Base-by-base conservation (phyloP, 2,888 invertebrate species). In the Acanthosepion pharaonis region DNA sequence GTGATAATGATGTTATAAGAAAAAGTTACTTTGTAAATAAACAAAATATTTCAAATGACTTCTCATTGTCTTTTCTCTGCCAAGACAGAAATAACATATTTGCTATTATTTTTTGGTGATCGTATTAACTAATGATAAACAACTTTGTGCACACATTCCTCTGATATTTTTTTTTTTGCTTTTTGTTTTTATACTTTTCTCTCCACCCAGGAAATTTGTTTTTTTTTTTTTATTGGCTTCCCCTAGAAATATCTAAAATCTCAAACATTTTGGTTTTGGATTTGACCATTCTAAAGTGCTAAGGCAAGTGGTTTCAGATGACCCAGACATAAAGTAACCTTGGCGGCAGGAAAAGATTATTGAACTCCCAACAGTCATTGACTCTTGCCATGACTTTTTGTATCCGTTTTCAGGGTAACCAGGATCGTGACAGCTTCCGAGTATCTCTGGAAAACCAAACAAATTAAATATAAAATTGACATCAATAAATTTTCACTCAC, bases 321-420 rank as follows among this genome's bases (percentile, higher is more conserved):
- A 15, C 53, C 93, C 93, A 28, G 18, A 51, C 53, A 93, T 53
- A 51, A 6, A n/a, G 33, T 28, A 93, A 20, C 49, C 49, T 51
- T 49, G 93, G n/a, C 51, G 49, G 53, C 93, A 93, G 93, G 49
- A 93, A 51, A 28, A 93, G 9, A 53, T 28, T 2, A 93, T 49
- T 6, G 49, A 9, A 53, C 51, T 93, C 18, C 53, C 53, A 5
- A 93, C 49, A 18, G 51, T 53, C 49, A 93, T 42, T 53, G 93
- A 53, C 51, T 49, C 18, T n/a, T 93, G 51, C 53, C 51, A 93
- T 28, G 53, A 20, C 51, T 51, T 53, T 49, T 53, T 49, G 49
- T 93, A 53, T 18, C 93, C 93, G n/a, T 93, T 93, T 28, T 93
- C 28, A 42, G 53, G 93, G 5, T 18, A 53, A 51, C 93, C 93